Conservation (phyloP, 2,113 vertebrate genomes). For the Cryptotis parvus region DNA sequence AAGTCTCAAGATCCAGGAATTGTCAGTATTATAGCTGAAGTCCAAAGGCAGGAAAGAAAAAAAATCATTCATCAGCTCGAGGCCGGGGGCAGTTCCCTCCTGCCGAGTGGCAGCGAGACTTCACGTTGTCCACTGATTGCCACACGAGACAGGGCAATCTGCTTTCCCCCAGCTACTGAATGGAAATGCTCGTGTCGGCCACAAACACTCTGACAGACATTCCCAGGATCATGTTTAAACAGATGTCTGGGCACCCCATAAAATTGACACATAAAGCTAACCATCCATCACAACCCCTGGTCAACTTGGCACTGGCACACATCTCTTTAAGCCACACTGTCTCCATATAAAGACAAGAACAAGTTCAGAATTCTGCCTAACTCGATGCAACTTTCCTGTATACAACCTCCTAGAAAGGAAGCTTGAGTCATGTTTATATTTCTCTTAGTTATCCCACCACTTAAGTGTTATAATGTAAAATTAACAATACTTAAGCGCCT, state of each 20-base stretch:
- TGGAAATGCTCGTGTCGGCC: neutral
- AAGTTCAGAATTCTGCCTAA: slow-evolving; percentile 26
- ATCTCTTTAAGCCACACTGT: slow-evolving; percentile 3
- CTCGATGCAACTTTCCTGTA: neutral
- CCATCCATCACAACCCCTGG: neutral
- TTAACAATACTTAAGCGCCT: neutral
- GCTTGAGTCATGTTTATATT: neutral
- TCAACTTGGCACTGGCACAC: neutral
- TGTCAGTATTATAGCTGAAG: neutral
- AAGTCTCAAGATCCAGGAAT: neutral
- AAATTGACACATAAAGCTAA: neutral
- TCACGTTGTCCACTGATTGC: slow-evolving; percentile 18
- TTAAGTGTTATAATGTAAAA: neutral
- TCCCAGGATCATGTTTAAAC: neutral
- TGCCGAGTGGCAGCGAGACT: neutral
- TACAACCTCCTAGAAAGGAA: neutral
- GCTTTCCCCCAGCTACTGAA: neutral
- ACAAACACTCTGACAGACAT: neutral
- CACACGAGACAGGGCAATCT: neutral
- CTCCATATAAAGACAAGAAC: neutral
- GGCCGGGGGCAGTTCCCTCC: neutral
- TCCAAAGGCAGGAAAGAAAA: neutral
- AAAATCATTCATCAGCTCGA: neutral
- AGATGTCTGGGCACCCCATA: neutral
- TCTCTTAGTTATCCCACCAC: neutral